These are phyloP conservation scores for Melanotus villosus DNA, from an alignment of 2,888 invertebrate species.

Conservation along the genomic window DNA sequence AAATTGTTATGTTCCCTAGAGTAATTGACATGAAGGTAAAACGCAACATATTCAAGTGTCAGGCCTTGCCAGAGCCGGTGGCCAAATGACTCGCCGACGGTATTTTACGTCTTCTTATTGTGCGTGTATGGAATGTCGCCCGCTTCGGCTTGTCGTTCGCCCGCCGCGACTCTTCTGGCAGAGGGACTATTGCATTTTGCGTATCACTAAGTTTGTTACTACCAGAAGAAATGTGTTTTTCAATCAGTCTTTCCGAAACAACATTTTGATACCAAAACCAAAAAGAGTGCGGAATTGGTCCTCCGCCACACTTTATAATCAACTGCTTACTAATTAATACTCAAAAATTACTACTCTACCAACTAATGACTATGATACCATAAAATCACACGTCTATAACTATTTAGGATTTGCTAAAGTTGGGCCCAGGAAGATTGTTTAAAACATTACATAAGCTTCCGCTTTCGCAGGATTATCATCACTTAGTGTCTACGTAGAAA, in stretches of 20 bases:
- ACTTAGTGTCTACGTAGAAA: slow-evolving; percentile 63
- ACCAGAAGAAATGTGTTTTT: slow-evolving; percentile 68
- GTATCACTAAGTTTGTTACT: slow-evolving; percentile 66
- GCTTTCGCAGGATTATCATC: slow-evolving; percentile 63
- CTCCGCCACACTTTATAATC: slow-evolving; percentile 43
- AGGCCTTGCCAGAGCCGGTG: slow-evolving; percentile 47
- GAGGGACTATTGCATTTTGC: slow-evolving; percentile 59
- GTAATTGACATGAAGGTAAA: slow-evolving; percentile 87
- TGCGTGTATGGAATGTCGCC: slow-evolving; percentile 50
- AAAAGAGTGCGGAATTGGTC: slow-evolving; percentile 44
- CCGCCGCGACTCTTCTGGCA: slow-evolving; percentile 21
- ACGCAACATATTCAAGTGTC: slow-evolving; percentile 68
- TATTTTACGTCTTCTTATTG: too few species aligned
- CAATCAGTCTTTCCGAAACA: slow-evolving; percentile 70
- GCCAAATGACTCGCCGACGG: slow-evolving; percentile 40
- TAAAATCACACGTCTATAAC: slow-evolving; percentile 69
- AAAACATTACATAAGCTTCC: slow-evolving; percentile 63
- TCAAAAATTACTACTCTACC: slow-evolving; percentile 60
- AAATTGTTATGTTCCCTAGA: slow-evolving; percentile 83
- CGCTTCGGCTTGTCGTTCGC: slow-evolving; percentile 10
- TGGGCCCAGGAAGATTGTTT: slow-evolving; percentile 71
- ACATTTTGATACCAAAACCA: slow-evolving; percentile 56
- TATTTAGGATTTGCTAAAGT: slow-evolving; percentile 65
- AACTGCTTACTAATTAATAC: slow-evolving; percentile 57
- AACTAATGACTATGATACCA: slow-evolving; percentile 68